These are phyloP conservation scores for Andrena minutula DNA, from an alignment of 2,888 invertebrate species.

Conservation along the genomic window DNA sequence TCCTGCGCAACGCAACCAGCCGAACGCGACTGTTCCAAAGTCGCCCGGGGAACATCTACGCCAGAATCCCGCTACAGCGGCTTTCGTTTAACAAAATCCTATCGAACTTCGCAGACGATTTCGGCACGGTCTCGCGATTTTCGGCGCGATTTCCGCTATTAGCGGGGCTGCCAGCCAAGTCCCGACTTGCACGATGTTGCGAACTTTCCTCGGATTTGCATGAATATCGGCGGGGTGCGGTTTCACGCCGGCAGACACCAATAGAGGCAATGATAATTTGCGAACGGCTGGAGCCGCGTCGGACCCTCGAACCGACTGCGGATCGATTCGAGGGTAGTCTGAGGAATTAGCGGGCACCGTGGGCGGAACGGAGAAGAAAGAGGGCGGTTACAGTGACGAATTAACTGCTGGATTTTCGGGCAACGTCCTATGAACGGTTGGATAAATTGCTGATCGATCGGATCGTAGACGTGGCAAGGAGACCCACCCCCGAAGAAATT, in stretches of 20 bases:
- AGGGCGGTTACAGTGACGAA: slow-evolving; percentile 17
- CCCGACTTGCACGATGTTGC: slow-evolving; percentile 14
- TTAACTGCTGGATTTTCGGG: not conserved
- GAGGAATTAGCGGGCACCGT: slow-evolving; percentile 22
- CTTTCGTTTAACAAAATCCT: slow-evolving; percentile 20
- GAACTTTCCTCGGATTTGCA: slow-evolving; percentile 57
- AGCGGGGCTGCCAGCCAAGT: slow-evolving; percentile 40
- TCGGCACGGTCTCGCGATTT: slow-evolving; percentile 23
- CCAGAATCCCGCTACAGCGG: not conserved
- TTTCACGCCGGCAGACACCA: slow-evolving; percentile 43
- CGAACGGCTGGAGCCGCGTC: slow-evolving; percentile 11
- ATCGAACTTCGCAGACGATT: slow-evolving; percentile 38
- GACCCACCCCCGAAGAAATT: slow-evolving; percentile 1
- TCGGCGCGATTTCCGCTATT: slow-evolving; percentile 52
- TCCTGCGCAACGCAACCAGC: no score
- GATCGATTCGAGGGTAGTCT: slow-evolving; percentile 37
- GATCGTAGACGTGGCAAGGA: not conserved
- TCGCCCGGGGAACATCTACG: not conserved
- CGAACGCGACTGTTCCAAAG: not conserved
- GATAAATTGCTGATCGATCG: slow-evolving; percentile 15
- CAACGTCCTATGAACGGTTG: slow-evolving; percentile 6
- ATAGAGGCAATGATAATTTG: slow-evolving; percentile 52
- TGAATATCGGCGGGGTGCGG: slow-evolving; percentile 47
- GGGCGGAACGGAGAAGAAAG: not conserved
- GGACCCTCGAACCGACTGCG: not conserved